phyloP scores from a whole-genome alignment of 2,888 invertebrate species.

The Hirudinaria manillensis region DNA sequence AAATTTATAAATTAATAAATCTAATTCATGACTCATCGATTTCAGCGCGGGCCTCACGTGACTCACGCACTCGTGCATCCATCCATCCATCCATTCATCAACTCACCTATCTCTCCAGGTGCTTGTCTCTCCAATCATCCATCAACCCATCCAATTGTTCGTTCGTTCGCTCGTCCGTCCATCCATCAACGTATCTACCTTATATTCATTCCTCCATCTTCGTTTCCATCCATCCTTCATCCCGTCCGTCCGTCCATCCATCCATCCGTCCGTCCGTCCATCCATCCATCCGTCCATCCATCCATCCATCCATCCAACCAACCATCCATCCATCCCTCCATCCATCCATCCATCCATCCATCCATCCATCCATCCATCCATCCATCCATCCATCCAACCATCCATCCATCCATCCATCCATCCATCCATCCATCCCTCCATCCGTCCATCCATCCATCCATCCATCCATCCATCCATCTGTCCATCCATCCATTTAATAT shows the following conservation, averaged over 20 bases:
- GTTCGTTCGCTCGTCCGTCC: not conserved
- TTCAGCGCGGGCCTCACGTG: no score
- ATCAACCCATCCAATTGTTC: not conserved
- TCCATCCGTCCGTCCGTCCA: no score
- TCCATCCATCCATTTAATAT: no score
- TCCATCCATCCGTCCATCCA: no score
- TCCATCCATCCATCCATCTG: no score
- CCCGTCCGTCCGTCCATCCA: no score
- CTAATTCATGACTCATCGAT: no score
- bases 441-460: not conserved
- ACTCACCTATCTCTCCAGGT: not conserved
- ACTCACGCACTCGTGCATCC: not conserved
- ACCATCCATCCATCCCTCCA: not conserved
- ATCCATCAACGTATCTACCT: not conserved
- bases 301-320: no score
- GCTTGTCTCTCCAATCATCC: no score
- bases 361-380: not conserved
- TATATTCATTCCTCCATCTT: not conserved
- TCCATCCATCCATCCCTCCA: not conserved
- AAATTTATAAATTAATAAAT: no score
- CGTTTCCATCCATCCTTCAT: not conserved
- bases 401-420: not conserved
- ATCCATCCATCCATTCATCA: not conserved
- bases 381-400: not conserved
- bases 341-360: not conserved